These are phyloP conservation scores for Remorina albescens DNA, from an alignment of 2,797 vertebrate species.

Conservation along the genomic window DNA sequence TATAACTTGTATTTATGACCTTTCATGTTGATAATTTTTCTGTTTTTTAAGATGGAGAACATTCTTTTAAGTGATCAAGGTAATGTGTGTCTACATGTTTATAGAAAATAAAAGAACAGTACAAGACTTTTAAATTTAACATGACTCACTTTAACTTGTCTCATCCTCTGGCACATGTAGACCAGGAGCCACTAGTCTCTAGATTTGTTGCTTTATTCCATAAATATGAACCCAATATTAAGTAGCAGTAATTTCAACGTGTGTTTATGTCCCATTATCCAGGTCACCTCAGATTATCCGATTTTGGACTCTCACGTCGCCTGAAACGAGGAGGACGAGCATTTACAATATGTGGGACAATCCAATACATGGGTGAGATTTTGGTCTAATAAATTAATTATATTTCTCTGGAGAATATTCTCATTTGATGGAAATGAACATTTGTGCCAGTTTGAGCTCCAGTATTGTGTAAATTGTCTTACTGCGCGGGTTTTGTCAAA, in stretches of 20 bases:
- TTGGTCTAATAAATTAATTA: neutral
- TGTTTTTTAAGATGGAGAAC: constrained; percentile 92
- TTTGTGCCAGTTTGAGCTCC: neutral
- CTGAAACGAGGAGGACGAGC: constrained; percentile 86
- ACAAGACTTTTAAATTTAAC: too few species aligned
- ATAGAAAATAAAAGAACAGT: neutral
- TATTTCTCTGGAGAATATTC: neutral
- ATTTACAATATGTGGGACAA: constrained; percentile 93
- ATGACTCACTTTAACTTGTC: neutral
- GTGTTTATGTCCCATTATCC: constrained; percentile 34
- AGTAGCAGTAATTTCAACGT: neutral
- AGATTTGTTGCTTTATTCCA: neutral
- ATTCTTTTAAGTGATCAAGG: constrained; percentile 92
- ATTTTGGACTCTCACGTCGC: constrained; percentile 90
- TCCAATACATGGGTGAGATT: constrained; percentile 94
- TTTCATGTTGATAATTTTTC: neutral
- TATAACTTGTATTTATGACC: neutral
- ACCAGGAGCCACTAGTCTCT: neutral
- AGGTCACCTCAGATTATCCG: constrained; percentile 93
- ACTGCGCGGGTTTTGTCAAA: neutral
- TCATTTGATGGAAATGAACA: neutral
- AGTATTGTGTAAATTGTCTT: neutral
- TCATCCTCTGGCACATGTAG: neutral
- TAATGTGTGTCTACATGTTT: constrained; percentile 62
- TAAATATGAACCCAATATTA: neutral